phyloP scores from a whole-genome alignment of 2,113 vertebrate species.

The Nipponia nippon region DNA sequence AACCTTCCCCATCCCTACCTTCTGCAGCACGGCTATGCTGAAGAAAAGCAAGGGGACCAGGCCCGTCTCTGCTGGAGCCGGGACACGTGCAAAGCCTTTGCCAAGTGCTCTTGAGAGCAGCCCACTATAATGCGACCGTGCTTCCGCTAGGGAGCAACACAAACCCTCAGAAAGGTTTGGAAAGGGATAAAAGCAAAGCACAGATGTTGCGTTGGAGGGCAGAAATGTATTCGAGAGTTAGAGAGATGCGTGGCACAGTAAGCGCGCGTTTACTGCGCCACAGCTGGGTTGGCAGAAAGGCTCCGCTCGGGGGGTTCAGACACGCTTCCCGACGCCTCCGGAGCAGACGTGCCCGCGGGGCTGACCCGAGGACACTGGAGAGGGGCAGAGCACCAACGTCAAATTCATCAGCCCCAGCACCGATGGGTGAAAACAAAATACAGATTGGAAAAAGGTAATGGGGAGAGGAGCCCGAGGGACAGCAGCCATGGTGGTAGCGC shows the following conservation, averaged over 20 bases:
- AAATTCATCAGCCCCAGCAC: no score
- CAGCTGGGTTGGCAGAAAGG: neutral
- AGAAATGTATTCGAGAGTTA: fast-evolving
- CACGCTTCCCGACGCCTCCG: neutral
- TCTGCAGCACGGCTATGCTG: neutral
- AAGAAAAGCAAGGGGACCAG: neutral
- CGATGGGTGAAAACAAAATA: fast-evolving
- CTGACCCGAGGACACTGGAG: neutral
- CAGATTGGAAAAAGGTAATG: fast-evolving
- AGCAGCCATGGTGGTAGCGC: fast-evolving
- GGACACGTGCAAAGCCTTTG: neutral
- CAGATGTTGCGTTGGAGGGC: neutral
- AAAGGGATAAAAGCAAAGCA: neutral
- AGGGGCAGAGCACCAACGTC: neutral
- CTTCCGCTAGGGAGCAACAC: neutral
- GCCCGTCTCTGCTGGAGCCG: neutral
- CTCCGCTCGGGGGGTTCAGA: neutral
- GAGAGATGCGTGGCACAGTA: no score
- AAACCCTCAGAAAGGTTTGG: neutral
- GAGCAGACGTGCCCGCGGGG: neutral
- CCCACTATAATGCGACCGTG: neutral
- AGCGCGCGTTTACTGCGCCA: no score
- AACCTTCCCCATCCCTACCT: neutral
- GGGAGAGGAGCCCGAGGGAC: neutral
- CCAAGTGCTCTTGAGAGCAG: neutral